Base-by-base conservation (phyloP, 2,888 invertebrate species). In the Endotricha flammealis region DNA sequence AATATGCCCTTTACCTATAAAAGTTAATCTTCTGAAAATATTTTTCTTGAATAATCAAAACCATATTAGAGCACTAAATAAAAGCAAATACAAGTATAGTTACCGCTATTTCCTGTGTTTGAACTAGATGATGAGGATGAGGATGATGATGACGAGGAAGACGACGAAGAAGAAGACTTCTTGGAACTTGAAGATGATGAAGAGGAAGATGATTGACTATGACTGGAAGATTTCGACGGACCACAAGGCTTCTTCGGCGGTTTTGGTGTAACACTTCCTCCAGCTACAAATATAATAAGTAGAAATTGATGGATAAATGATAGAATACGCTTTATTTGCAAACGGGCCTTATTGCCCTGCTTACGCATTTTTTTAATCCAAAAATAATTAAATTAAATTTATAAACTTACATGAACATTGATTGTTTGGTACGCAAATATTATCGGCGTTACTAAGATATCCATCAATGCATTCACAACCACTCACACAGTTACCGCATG, bases 341-440 rank as follows among this genome's bases (percentile, higher is more conserved):
- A n/a, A n/a, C n/a, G n/a, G n/a, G n/a, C n/a, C n/a, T n/a, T n/a
- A n/a, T n/a, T n/a, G n/a, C n/a, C n/a, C n/a, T n/a, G n/a, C n/a
- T n/a, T n/a, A n/a, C n/a, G n/a, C n/a, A n/a, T n/a, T n/a, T n/a
- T n/a, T n/a, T n/a, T n/a, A n/a, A n/a, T n/a, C n/a, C n/a, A n/a
- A n/a, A n/a, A n/a, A n/a, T n/a, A n/a, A n/a, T n/a, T n/a, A n/a
- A n/a, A n/a, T n/a, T n/a, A n/a, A n/a, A n/a, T n/a, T n/a, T n/a
- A 32, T 1, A 17, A 7, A 36, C 36, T 38, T 23, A 39, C 36
- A 11, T 30, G n/a, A n/a, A n/a, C n/a, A n/a, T n/a, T n/a, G n/a
- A n/a, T n/a, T n/a, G n/a, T n/a, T n/a, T n/a, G n/a, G n/a, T n/a
- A n/a, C n/a, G n/a, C n/a, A n/a, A n/a, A n/a, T n/a, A n/a, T n/a